Percentiles rank a stretch among this genome's conserved stretches.
These are phyloP conservation scores for Aethes cnicana DNA, from an alignment of 2,888 invertebrate species.

Conservation along the genomic window DNA sequence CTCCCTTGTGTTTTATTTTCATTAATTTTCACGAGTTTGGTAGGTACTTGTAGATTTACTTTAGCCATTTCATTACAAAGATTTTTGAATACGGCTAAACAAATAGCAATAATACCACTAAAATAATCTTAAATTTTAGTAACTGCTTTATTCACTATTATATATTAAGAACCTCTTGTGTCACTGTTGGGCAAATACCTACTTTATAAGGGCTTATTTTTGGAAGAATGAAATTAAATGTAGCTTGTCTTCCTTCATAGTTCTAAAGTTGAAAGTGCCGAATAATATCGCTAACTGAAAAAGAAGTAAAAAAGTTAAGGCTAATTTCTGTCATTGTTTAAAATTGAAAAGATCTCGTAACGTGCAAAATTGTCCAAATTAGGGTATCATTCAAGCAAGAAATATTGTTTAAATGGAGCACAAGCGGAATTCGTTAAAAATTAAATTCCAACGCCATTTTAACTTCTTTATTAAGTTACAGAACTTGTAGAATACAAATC, in stretches of 20 bases:
- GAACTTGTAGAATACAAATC: constrained; percentile 43
- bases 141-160: no score
- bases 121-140: no score
- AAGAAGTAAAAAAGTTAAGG: not conserved
- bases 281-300: no score
- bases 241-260: no score
- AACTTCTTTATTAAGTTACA: constrained; percentile 52
- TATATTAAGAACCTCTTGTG: not conserved
- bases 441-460: constrained; percentile 56
- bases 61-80: not conserved
- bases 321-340: constrained; percentile 44
- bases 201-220: no score
- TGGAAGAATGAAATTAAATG: no score
- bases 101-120: no score
- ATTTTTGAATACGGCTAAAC: not conserved
- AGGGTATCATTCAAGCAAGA: constrained; percentile 73
- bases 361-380: constrained; percentile 65
- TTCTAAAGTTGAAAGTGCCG: no score
- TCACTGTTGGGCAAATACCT: not conserved
- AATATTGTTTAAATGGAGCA: constrained; percentile 66
- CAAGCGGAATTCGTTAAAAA: constrained; percentile 58
- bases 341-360: constrained; percentile 5
- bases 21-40: constrained; percentile 11
- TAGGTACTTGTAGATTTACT: not conserved
- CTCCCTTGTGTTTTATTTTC: constrained; percentile 4